Conservation (phyloP, 1,140 invertebrate genomes). For the Subanguina moxae region DNA sequence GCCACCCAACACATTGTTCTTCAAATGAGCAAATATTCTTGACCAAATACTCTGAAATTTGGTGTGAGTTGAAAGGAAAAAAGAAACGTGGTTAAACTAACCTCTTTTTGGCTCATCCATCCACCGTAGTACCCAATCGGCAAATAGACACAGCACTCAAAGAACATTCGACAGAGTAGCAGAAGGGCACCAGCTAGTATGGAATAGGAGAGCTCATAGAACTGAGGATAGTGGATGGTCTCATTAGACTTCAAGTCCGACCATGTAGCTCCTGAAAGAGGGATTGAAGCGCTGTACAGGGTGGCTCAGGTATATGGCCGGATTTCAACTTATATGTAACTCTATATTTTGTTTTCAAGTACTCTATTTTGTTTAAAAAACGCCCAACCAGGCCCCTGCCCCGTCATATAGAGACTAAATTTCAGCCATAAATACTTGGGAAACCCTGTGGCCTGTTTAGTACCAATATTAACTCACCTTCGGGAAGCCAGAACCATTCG, state of each 20-base stretch:
- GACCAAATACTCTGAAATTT: constrained; percentile 10
- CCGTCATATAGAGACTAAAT: no score
- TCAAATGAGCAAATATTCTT: not conserved
- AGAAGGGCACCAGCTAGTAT: constrained; percentile 45
- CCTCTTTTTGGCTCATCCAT: constrained; percentile 40
- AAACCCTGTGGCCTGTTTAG: not conserved
- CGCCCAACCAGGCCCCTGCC: no score
- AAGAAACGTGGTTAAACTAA: not conserved
- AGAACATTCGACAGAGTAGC: constrained; percentile 48
- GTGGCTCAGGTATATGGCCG: not conserved
- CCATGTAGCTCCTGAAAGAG: constrained; percentile 12
- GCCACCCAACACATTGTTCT: constrained; percentile 1
- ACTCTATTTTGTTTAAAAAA: no score
- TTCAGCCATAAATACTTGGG: not conserved
- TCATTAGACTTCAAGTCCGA: constrained; percentile 21
- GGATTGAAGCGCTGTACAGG: not conserved
- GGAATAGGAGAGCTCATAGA: constrained; percentile 50
- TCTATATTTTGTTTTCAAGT: no score
- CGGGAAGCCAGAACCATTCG: constrained; percentile 28
- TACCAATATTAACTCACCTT: not conserved
- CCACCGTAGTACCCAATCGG: constrained; percentile 49
- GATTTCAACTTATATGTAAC: no score
- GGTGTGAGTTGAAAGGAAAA: not conserved
- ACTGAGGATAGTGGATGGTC: constrained; percentile 46
- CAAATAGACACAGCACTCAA: constrained; percentile 54